Evolutionary conservation across 2,888 invertebrate species (phyloP).

Genomic region (Nemotelus pantherinus): DNA sequence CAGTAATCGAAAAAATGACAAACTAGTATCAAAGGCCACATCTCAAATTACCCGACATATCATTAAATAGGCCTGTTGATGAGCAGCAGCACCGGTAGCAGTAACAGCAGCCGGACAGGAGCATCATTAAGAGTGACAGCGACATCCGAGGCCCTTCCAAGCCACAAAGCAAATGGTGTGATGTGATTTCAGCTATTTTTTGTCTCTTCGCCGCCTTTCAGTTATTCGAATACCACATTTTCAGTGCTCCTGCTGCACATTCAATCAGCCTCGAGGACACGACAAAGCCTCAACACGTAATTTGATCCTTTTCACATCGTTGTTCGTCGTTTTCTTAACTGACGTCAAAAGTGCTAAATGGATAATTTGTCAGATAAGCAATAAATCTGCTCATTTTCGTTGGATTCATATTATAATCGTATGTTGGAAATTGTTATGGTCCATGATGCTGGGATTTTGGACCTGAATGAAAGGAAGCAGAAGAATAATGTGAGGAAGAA

Average conservation of each 20-base stretch:
- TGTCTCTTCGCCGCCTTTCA: neutral
- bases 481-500: too few species aligned
- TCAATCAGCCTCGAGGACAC: neutral
- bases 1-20: neutral
- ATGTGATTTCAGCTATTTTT: conserved; percentile 20
- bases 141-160: neutral
- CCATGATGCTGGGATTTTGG: neutral
- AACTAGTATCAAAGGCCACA: neutral
- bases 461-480: neutral
- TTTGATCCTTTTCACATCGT: conserved; percentile 18
- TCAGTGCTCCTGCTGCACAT: conserved; percentile 22
- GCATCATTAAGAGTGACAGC: neutral
- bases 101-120: conserved; percentile 1
- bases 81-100: conserved; percentile 23
- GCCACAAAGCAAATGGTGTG: neutral
- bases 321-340: neutral
- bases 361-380: conserved; percentile 43
- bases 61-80: conserved; percentile 32
- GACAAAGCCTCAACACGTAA: neutral
- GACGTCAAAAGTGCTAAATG: conserved; percentile 36
- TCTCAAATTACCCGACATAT: conserved; percentile 35
- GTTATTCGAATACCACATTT: neutral
- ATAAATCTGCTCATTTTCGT: conserved; percentile 37
- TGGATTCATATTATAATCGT: conserved; percentile 29
- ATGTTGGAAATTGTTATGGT: neutral